phyloP scores from a whole-genome alignment of 37 sponge, comb jelly and placozoan species.

The Diacarnus erythraeanus region DNA sequence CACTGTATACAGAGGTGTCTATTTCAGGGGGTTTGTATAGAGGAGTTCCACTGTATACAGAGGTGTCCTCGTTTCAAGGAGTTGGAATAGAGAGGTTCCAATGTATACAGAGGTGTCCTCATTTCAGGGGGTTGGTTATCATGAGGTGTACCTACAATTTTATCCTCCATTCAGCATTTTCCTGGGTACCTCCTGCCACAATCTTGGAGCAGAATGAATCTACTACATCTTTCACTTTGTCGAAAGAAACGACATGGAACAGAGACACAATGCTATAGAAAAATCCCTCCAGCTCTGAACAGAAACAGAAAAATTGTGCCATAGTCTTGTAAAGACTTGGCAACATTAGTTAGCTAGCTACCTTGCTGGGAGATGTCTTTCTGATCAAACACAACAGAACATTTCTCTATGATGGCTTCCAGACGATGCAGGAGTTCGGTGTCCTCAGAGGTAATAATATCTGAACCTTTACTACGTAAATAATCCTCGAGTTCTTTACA shows the following conservation, averaged over 20 bases:
- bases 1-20: too few species aligned
- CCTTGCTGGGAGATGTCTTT: constrained; percentile 39
- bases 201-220: constrained; percentile 28
- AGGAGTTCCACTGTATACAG: too few species aligned
- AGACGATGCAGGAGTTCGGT: constrained; percentile 24
- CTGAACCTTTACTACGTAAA: constrained; percentile 53
- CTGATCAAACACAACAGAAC: constrained; percentile 42
- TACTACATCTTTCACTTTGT: constrained; percentile 6
- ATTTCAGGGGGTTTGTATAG: too few species aligned
- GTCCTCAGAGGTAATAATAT: not conserved
- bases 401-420: constrained; percentile 31
- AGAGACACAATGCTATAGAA: constrained; percentile 64
- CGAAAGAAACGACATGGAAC: constrained; percentile 46
- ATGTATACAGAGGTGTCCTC: too few species aligned
- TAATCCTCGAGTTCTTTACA: constrained; percentile 52
- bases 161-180: constrained; percentile 25
- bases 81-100: too few species aligned
- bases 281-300: constrained; percentile 63
- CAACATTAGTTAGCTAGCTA: not conserved
- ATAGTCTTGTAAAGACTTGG: too few species aligned
- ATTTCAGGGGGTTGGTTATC: too few species aligned
- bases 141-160: constrained; percentile 58
- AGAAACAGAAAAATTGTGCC: too few species aligned
- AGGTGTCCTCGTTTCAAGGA: too few species aligned
- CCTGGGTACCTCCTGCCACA: constrained; percentile 2